A percentile compares a stretch with the other conserved stretches of the same genome.
Conservation (phyloP, 2,113 vertebrate genomes). For the Sorex fumeus region DNA sequence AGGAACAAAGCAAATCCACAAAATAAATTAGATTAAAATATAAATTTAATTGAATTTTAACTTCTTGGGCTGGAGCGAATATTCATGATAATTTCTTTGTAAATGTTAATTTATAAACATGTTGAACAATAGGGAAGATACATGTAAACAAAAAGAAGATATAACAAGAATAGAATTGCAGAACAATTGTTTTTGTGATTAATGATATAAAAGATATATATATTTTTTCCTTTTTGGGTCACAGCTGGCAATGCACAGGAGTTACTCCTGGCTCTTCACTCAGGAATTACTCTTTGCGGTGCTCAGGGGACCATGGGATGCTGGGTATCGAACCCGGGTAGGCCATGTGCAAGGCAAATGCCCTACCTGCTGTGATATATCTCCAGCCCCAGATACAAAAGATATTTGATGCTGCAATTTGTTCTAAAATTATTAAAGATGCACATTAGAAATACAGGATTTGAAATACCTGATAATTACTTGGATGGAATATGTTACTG, state of each 20-base stretch:
- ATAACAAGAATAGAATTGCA: neutral
- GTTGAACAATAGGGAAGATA: neutral
- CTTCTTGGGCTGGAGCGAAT: too few relatives aligned
- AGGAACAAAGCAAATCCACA: neutral
- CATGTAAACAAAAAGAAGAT: neutral
- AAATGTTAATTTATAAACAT: conserved; percentile 17
- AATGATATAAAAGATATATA: too few relatives aligned
- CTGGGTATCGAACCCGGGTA: too few relatives aligned
- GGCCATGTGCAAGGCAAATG: too few relatives aligned
- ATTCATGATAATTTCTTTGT: neutral
- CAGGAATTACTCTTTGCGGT: too few relatives aligned
- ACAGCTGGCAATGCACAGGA: too few relatives aligned
- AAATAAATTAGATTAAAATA: neutral
- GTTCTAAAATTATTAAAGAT: neutral
- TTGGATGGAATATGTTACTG: neutral
- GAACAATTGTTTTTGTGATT: neutral
- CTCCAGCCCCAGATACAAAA: too few relatives aligned
- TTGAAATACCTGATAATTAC: neutral
- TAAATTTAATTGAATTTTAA: neutral
- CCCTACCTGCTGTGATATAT: too few relatives aligned
- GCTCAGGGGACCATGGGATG: too few relatives aligned
- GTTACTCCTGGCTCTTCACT: too few relatives aligned
- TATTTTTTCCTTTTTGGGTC: too few relatives aligned
- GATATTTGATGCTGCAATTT: neutral
- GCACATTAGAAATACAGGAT: neutral